Base-by-base conservation (phyloP, 2,888 invertebrate species). In the Catocala fraxini region DNA sequence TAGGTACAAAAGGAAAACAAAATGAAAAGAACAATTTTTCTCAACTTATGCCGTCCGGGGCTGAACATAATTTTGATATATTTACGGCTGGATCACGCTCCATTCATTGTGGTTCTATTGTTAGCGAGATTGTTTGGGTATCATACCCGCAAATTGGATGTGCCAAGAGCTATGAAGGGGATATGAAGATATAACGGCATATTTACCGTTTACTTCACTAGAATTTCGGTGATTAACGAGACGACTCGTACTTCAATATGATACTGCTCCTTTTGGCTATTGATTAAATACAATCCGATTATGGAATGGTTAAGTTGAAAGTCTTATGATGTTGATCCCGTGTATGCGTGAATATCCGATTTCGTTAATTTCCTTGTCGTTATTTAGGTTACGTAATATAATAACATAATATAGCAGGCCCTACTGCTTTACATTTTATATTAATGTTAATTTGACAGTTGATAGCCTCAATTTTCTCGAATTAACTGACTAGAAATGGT, bases 101-200 rank as follows among this genome's bases (percentile, higher is more conserved):
- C 65, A 70, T 74, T 71, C 73, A 79, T 77, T 72, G 75, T 67
- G 71, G 69, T 73, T 65, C 75, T 72, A 81, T 81, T 81, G 78
- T 82, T 75, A 75, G 69, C 73, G 68, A 75, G 78, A 83, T 84
- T 83, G 84, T 86, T 73, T 71, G 77, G 71, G 77, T 79, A 83
- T 83, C 79, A 82, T 75, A 73, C 76, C 73, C 74, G 76, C 77
- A 87, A 87, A 88, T 88, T 87, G 88, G 80, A 86, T 87, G 73
- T 84, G 85, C 79, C 80, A 82, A 69, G 77, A 75, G 71, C 71
- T 59, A 64, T 56, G 51, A 68, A 73, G 63, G 65, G 68, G 58
- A 62, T 60, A 63, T 63, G 63, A 71, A 52, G 66, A 71, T 71
- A 71, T 71, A 73, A 71, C 62, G 71, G 71, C 60, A 77, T 77